Conservation (phyloP, 1,140 invertebrate genomes). For the Panonychus citri region DNA sequence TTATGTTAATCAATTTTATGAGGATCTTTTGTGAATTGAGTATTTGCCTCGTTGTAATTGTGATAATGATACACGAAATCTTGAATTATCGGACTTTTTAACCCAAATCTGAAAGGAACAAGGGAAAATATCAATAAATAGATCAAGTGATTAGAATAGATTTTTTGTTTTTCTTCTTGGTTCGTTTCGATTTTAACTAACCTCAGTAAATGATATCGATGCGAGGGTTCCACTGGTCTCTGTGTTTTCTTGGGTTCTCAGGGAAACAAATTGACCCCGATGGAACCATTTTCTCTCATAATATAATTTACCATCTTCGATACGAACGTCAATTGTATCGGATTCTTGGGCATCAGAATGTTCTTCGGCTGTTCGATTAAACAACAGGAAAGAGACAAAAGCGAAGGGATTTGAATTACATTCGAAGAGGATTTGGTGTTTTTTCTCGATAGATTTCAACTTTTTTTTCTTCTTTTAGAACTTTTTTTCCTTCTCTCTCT, state of each 20-base stretch:
- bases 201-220: conserved; percentile 62
- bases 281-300: conserved; percentile 82
- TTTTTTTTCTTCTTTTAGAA: too few species aligned
- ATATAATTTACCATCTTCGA: conserved; percentile 78
- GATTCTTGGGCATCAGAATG: too few species aligned
- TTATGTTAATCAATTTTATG: conserved; percentile 5
- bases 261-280: conserved; percentile 67
- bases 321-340: conserved; percentile 41
- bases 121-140: conserved; percentile 4
- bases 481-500: too few species aligned
- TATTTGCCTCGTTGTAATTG: conserved; percentile 67
- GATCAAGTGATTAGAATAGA: not conserved
- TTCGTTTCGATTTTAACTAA: too few species aligned
- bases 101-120: conserved; percentile 66
- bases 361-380: too few species aligned
- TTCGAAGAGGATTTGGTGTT: too few species aligned
- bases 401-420: too few species aligned
- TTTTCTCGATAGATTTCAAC: too few species aligned
- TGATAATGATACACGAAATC: conserved; percentile 55
- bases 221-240: conserved; percentile 65
- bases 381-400: too few species aligned
- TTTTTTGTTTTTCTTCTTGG: too few species aligned
- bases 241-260: conserved; percentile 58
- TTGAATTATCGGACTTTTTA: conserved; percentile 52
- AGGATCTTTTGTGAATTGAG: conserved; percentile 46